Evolutionary conservation across 2,888 invertebrate genomes (phyloP).

Genomic region (Drosophila anomalata): DNA sequence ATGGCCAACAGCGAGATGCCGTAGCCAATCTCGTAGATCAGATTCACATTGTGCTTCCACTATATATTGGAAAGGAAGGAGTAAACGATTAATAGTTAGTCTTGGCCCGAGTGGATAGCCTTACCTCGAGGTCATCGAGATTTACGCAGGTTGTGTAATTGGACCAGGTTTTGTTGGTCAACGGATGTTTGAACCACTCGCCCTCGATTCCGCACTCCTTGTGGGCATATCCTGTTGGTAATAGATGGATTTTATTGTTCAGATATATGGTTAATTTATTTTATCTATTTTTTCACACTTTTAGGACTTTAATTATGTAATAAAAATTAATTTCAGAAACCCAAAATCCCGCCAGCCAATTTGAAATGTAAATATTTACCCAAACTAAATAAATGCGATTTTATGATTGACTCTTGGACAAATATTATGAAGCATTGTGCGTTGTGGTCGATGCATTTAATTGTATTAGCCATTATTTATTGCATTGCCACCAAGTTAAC

Average conservation of each 20-base stretch:
- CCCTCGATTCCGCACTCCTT: slow-evolving; percentile 92
- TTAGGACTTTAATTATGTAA: neutral
- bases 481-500: slow-evolving; percentile 13
- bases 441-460: slow-evolving; percentile 24
- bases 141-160: slow-evolving; percentile 96
- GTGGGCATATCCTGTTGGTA: slow-evolving; percentile 89
- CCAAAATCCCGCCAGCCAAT: neutral
- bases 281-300: neutral
- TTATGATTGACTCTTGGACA: slow-evolving; percentile 25
- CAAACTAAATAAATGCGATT: slow-evolving; percentile 14
- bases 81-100: slow-evolving; percentile 16
- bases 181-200: slow-evolving; percentile 92
- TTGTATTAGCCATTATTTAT: slow-evolving; percentile 26
- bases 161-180: slow-evolving; percentile 91
- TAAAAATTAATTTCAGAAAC: neutral
- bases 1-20: slow-evolving; percentile 93
- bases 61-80: slow-evolving; percentile 81
- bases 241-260: neutral
- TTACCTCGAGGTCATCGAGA: slow-evolving; percentile 87
- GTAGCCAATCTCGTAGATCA: slow-evolving; percentile 94
- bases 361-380: slow-evolving; percentile 22
- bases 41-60: slow-evolving; percentile 89
- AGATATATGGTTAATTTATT: no score
- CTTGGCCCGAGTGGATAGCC: neutral
- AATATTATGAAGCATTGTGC: slow-evolving; percentile 23